A percentile compares a stretch with the other conserved stretches of the same genome.
Evolutionary conservation across 2,888 invertebrate genomes (phyloP).

Genomic region (Diarsia mendica): DNA sequence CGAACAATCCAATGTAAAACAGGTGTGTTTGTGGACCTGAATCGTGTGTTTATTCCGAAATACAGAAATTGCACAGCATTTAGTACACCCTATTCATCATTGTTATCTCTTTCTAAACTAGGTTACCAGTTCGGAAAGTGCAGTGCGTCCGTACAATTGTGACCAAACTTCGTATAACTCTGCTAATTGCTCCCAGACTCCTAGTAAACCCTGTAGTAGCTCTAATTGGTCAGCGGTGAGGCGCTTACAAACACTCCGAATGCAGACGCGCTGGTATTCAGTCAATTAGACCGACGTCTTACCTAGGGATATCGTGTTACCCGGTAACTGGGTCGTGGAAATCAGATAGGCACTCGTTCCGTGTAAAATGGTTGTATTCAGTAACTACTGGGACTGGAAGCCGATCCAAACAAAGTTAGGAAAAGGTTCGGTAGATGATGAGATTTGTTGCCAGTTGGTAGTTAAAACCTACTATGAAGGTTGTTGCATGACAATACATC

Average conservation of each 20-base stretch:
- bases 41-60: no score
- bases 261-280: constrained; percentile 3
- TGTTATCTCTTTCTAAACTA: constrained; percentile 16
- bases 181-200: constrained; percentile 37
- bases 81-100: background rate
- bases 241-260: constrained; percentile 29
- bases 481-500: background rate
- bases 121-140: constrained; percentile 10
- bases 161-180: constrained; percentile 17
- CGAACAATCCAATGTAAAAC: background rate
- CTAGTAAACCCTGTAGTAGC: constrained; percentile 20
- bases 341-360: background rate
- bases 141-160: constrained; percentile 17
- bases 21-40: no score
- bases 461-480: background rate
- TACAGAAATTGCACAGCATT: background rate
- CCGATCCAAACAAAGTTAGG: background rate
- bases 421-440: background rate
- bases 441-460: background rate
- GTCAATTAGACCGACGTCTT: constrained; percentile 4
- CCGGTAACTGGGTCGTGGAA: background rate
- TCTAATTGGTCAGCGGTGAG: constrained; percentile 39
- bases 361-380: background rate
- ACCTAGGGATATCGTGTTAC: background rate
- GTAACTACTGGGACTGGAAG: background rate